These are phyloP conservation scores for Pangasius larnaudii DNA, from an alignment of 2,797 vertebrate genomes.

Conservation along the genomic window DNA sequence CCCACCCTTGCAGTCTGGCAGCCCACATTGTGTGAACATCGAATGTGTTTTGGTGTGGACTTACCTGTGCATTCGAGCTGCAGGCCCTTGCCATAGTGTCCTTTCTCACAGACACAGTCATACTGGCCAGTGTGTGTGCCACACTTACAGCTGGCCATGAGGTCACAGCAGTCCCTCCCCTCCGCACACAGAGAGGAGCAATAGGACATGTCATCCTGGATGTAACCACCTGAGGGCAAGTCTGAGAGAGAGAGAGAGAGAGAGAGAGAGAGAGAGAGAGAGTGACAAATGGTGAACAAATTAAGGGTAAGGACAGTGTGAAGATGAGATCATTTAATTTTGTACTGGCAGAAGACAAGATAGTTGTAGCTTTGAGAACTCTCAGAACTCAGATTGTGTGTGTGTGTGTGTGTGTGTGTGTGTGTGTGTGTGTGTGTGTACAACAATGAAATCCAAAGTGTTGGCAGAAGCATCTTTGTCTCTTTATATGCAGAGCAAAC, in stretches of 20 bases:
- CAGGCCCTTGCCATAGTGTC: slow-evolving; percentile 93
- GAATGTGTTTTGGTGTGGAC: slow-evolving; percentile 8
- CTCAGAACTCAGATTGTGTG: slow-evolving; percentile 48
- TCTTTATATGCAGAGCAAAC: slow-evolving; percentile 44
- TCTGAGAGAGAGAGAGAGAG: slow-evolving; percentile 70
- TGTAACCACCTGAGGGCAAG: slow-evolving; percentile 92
- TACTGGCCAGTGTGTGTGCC: slow-evolving; percentile 96
- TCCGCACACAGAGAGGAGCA: slow-evolving; percentile 90
- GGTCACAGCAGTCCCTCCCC: slow-evolving; percentile 88
- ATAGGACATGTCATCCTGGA: slow-evolving; percentile 88
- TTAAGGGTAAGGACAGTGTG: neutral
- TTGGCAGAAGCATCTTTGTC: slow-evolving; percentile 47
- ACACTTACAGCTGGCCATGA: slow-evolving; percentile 96
- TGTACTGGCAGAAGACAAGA: slow-evolving; percentile 15
- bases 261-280: slow-evolving; percentile 12
- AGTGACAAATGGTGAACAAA: slow-evolving; percentile 2
- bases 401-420: slow-evolving; percentile 53
- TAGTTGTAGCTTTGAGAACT: neutral
- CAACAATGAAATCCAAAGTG: slow-evolving; percentile 46
- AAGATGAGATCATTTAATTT: slow-evolving; percentile 11
- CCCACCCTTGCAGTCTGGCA: neutral
- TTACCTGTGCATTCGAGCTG: slow-evolving; percentile 92
- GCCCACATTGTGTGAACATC: neutral
- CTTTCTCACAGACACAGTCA: slow-evolving; percentile 95
- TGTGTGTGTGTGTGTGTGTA: slow-evolving; percentile 52